phyloP scores from a whole-genome alignment of 2,888 invertebrate species.

The Gastracanthus pulcherrimus region DNA sequence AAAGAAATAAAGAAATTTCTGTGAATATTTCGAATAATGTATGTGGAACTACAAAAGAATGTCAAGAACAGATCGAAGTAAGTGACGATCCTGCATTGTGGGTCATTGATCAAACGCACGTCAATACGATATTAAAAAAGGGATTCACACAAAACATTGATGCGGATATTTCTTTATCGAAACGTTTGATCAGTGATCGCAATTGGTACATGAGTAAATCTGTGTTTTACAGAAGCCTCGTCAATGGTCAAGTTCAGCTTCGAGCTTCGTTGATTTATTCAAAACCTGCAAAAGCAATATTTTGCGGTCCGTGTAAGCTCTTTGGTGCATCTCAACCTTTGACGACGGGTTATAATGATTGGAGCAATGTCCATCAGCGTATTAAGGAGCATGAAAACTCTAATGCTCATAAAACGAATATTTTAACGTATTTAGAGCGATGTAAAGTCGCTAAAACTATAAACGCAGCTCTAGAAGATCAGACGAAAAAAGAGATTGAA shows the following conservation, averaged over 20 bases:
- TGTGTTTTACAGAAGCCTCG: conserved; percentile 43
- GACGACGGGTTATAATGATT: conserved; percentile 54
- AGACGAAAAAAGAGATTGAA: conserved; percentile 49
- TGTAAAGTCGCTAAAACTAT: background rate
- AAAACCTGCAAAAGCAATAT: conserved; percentile 43
- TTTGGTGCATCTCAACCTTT: conserved; percentile 53
- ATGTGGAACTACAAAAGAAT: no score
- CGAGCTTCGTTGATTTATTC: conserved; percentile 58
- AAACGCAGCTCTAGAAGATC: background rate
- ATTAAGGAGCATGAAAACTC: conserved; percentile 54
- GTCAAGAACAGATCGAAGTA: no score
- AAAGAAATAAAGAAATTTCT: no score
- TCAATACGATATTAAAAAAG: conserved; percentile 11
- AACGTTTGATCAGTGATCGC: background rate
- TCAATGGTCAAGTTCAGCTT: conserved; percentile 55
- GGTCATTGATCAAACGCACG: background rate
- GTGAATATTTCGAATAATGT: no score
- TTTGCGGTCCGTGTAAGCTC: conserved; percentile 52
- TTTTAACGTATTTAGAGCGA: background rate
- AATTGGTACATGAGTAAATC: background rate
- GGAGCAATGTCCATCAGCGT: conserved; percentile 51
- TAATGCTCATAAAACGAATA: conserved; percentile 32
- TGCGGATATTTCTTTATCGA: conserved; percentile 31
- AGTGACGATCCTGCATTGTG: conserved; percentile 21
- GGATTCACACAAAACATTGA: conserved; percentile 45